Base-by-base conservation (phyloP, 2,888 invertebrate genomes). In the Epinotia nisella region DNA sequence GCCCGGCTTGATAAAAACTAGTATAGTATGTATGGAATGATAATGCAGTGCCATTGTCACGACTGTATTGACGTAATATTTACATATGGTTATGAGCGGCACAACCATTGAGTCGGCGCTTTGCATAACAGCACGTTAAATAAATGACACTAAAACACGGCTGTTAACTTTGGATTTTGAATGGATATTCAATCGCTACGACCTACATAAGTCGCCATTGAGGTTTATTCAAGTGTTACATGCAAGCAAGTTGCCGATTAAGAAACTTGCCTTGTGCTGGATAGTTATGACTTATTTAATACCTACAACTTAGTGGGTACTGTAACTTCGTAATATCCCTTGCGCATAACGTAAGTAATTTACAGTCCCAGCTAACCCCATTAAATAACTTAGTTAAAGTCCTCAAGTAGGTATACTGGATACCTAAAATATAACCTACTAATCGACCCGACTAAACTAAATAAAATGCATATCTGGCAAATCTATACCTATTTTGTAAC, bases 1-100 rank as follows among this genome's bases (percentile, higher is more conserved):
- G 80, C 83, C 83, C 81, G 79, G 81, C 76, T 79, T 81, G 86
- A 91, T 91, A 90, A 92, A 87, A 86, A 87, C 85, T 2, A n/a
- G n/a, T n/a, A n/a, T 79, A 80, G 81, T 82, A 87, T 87, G 83
- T 86, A 86, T 86, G 80, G 83, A 86, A 87, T 86, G 85, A 88
- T 91, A 90, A 89, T 89, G 79, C 78, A 75, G 74, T 78, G 75
- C 80, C 78, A 87, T 89, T 87, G 86, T 89, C 82, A 79, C 78
- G 80, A 79, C 78, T 77, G 78, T 80, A 75, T 82, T 85, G 82
- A 85, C 84, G 85, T 86, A 86, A 85, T 86, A 85, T 84, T 87
- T 82, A 82, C 81, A 80, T 82, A 76, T 76, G 76, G 77, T 78
- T 79, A 76, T 76, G 71, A 70, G 75, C 68, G 71, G 65, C 62